Percentiles rank a stretch among this genome's conserved stretches.
phyloP scores from a whole-genome alignment of 2,113 vertebrate species.

The Misgurnus anguillicaudatus region DNA sequence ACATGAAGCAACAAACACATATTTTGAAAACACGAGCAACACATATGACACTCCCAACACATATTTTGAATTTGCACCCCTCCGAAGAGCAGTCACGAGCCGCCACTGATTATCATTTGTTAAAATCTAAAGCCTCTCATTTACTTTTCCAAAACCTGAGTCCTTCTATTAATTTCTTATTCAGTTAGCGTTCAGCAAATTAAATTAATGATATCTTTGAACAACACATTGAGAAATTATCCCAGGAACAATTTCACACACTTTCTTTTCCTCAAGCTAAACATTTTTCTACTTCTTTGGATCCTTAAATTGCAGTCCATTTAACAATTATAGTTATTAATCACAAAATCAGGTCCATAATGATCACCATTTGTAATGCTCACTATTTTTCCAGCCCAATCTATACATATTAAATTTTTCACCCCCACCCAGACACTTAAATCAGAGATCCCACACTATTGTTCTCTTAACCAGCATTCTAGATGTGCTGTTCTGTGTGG shows the following conservation, averaged over 20 bases:
- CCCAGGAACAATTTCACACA: conserved; percentile 3
- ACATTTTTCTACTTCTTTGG: background rate
- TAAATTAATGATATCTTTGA: background rate
- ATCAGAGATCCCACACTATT: background rate
- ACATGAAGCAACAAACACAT: no score
- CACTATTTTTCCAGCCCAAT: background rate
- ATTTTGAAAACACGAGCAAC: no score
- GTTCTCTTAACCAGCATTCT: background rate
- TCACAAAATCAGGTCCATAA: background rate
- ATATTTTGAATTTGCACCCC: no score
- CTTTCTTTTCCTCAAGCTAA: background rate
- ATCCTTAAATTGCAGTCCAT: background rate
- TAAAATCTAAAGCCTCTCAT: background rate
- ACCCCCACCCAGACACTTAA: background rate
- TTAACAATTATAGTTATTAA: background rate
- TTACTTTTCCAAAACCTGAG: background rate
- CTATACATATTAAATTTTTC: background rate
- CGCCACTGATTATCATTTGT: background rate
- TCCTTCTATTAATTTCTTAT: conserved; percentile 11
- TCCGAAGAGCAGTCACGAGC: no score
- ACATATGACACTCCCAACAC: no score
- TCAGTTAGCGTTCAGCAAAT: conserved; percentile 1
- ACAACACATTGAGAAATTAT: conserved; percentile 17
- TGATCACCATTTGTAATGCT: background rate
- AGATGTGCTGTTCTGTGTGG: background rate